Base-by-base conservation (phyloP, 2,113 vertebrate genomes). In the Hemibagrus wyckioides region DNA sequence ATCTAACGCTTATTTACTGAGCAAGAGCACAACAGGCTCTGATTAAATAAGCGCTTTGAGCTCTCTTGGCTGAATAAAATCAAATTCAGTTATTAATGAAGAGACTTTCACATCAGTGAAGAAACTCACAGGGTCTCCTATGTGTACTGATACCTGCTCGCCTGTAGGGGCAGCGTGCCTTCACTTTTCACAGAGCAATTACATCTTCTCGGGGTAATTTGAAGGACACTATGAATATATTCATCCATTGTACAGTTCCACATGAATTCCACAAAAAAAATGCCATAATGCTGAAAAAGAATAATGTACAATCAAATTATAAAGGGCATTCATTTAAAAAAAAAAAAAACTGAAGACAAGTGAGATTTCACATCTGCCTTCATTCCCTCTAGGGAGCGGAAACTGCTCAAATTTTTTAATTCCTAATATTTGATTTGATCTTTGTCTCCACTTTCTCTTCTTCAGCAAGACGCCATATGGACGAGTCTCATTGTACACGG, bases 1-100 rank as follows among this genome's bases (percentile, higher is more conserved):
- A 14, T 30, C n/a, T 56, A 76, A 63, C 65, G 73, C 39, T 69
- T 17, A 63, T 23, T 79, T 19, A 57, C 84, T 52, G 41, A 23
- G 73, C 63, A 79, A 82, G 69, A 84, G 65, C 84, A 80, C 54
- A 81, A 48, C 77, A 77, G 39, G 36, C 84, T 63, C n/a, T 80
- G 80, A 81, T 87, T 79, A 88, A 84, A 23, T 79, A 86, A 84
- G n/a, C 6, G 61, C 44, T 69, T 59, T 80, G 61, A 56, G 63
- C 75, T 23, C 28, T 81, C 73, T 75, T 73, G 61, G 48, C 67
- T 77, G 79, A 44, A 69, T 82, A 65, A 75, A 77, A 80, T 84
- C 56, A 65, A 82, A 85, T 85, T 82, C 48, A 52, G 4, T 44
- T 44, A 61, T 33, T 85, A 85, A 75, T 77, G 56, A n/a, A 73